Conservation (phyloP, 2,113 vertebrate species). For the Notarius lentiginosus region DNA sequence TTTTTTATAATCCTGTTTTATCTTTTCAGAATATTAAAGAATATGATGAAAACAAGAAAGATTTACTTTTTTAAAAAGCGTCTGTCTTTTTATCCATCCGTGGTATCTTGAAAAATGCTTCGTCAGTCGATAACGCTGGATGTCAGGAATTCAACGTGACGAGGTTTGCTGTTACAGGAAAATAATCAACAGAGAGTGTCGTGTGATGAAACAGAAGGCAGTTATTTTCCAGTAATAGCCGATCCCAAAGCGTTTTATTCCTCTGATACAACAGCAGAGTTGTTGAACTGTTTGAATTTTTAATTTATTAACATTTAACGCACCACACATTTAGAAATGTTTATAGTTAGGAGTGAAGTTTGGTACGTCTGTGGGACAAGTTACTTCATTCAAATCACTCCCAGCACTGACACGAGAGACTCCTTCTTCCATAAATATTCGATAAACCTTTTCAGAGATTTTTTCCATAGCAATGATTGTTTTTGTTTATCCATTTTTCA, state of each 20-base stretch:
- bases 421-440: too few species aligned
- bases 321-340: neutral
- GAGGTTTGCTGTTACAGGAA: neutral
- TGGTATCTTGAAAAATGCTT: neutral
- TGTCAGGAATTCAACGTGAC: neutral
- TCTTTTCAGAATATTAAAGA: conserved; percentile 42
- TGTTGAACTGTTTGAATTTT: neutral
- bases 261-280: neutral
- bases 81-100: neutral
- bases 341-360: too few species aligned
- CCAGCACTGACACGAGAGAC: too few species aligned
- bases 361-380: too few species aligned
- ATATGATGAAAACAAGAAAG: neutral
- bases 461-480: too few species aligned
- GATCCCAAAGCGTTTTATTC: neutral
- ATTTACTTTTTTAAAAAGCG: neutral
- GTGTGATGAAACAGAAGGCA: too few species aligned
- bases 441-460: too few species aligned
- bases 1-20: conserved; percentile 14
- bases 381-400: neutral
- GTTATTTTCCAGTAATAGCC: too few species aligned
- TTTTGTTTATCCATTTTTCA: too few species aligned
- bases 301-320: neutral
- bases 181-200: neutral
- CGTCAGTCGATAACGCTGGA: too few species aligned